Percentiles rank a stretch among this genome's conserved stretches.
Conservation (phyloP, 1,140 invertebrate species). For the Drosophila sulfurigaster region DNA sequence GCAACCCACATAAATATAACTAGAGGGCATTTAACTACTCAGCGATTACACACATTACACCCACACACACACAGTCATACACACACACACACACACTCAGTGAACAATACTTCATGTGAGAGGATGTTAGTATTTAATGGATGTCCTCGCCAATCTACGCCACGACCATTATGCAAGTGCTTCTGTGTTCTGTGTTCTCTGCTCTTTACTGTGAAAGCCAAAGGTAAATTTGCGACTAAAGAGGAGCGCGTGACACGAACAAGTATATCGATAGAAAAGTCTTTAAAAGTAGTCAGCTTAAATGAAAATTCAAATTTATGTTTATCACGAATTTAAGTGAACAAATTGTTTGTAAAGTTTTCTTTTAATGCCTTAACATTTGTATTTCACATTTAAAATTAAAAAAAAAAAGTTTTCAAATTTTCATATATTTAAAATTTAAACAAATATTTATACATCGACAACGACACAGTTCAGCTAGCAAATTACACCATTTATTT, state of each 20-base stretch:
- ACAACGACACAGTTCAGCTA: too few relatives aligned
- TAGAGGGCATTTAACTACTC: slow-evolving; percentile 70
- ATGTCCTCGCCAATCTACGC: slow-evolving; percentile 42
- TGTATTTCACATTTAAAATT: too few relatives aligned
- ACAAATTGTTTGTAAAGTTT: too few relatives aligned
- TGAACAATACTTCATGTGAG: slow-evolving; percentile 12
- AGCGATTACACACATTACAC: slow-evolving; percentile 46
- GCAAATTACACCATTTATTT: too few relatives aligned
- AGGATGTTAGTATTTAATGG: slow-evolving; percentile 38
- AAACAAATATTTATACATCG: too few relatives aligned
- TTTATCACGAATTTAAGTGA: too few relatives aligned
- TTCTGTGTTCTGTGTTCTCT: background rate
- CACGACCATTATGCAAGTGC: slow-evolving; percentile 23
- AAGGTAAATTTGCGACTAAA: slow-evolving; percentile 27
- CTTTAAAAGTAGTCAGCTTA: too few relatives aligned
- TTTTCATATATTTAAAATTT: too few relatives aligned
- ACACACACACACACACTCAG: slow-evolving; percentile 27
- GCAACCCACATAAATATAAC: slow-evolving; percentile 51
- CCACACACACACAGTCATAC: slow-evolving; percentile 27
- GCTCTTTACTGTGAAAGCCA: too few relatives aligned
- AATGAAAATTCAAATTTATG: too few relatives aligned
- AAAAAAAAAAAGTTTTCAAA: too few relatives aligned
- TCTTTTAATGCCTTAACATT: too few relatives aligned
- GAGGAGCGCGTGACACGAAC: slow-evolving; percentile 26
- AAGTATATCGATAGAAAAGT: background rate